A percentile compares a stretch with the other conserved stretches of the same genome.
Evolutionary conservation across 2,113 vertebrate genomes (phyloP).

Genomic region (Sapayoa aenigma): DNA sequence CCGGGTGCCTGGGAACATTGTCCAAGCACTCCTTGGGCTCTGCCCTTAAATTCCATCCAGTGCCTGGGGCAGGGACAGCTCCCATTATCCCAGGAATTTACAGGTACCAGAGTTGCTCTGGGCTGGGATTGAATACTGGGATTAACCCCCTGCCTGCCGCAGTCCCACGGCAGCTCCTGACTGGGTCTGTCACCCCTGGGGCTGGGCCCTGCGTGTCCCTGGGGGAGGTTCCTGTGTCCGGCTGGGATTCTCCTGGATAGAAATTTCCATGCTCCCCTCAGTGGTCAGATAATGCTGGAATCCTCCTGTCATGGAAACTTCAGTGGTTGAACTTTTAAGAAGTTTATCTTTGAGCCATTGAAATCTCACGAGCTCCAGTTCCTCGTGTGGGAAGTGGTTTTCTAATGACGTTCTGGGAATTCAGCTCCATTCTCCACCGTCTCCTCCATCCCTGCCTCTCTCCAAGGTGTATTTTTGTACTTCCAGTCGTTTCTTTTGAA

Average conservation of each 20-base stretch:
- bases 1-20: too few species aligned
- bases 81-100: too few species aligned
- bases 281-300: neutral
- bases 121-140: neutral
- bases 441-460: neutral
- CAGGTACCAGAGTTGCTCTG: neutral
- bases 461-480: neutral
- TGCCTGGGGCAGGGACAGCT: too few species aligned
- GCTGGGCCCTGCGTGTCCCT: neutral
- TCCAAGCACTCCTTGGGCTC: neutral
- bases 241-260: neutral
- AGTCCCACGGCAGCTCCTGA: neutral
- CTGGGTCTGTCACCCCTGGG: neutral
- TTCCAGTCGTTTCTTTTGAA: neutral
- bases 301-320: neutral
- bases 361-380: neutral
- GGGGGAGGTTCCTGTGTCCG: neutral
- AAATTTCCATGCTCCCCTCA: accelerated
- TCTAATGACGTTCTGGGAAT: neutral
- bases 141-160: neutral
- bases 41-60: too few species aligned
- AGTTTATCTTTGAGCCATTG: neutral
- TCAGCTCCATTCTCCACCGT: neutral
- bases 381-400: neutral
- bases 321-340: neutral